Evolutionary conservation across 2,797 vertebrate genomes (phyloP), one percentile per base, ranked within the genome.

Genomic region (Molothrus aeneus): DNA sequence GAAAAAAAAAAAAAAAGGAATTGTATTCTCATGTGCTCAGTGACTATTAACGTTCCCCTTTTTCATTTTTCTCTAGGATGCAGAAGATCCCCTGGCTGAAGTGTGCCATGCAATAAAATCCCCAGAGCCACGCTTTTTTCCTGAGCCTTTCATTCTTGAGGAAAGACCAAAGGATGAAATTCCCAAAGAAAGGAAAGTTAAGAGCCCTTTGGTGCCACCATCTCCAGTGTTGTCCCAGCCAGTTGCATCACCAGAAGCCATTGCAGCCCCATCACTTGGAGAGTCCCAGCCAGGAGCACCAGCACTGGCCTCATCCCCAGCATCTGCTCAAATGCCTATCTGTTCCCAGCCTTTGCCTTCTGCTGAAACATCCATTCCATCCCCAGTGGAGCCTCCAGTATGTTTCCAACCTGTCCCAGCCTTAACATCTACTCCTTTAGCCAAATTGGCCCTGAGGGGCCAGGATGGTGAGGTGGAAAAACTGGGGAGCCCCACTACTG

Each of bases 301-400:
- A 14, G 12, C 92, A 3, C 3, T 59, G 40, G 21, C 94, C 73
- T 66, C 91, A 34, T 40, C 83, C 71, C 86, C 91, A 98, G 96
- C 90, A 95, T 98, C 61, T 43, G 18, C 98, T 32, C 98, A 98
- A 21, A 98, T 96, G 31, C 99, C 99, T 15, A 99, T 99, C 92
- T 99, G 99, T 59, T 98, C 99, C 80, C 99, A 99, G 86, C 98
- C 99, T 57, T 96, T 99, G 73, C 98, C 98, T 56, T 98, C 98
- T 95, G 96, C 98, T 0, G 99, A 99, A 87, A 97, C 98, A 40
- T 97, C 98, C 3, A 97, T 98, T 7, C 98, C 98, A 2, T 98
- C 98, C 40, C 88, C 97, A 28, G 97, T 98, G 2, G 97, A 98
- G 73, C 98, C 99, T 36, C 99, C 99, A 3, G 99, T 99, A 17